Conservation (phyloP, 2,797 vertebrate species). For the Paedocypris micromegethes region DNA sequence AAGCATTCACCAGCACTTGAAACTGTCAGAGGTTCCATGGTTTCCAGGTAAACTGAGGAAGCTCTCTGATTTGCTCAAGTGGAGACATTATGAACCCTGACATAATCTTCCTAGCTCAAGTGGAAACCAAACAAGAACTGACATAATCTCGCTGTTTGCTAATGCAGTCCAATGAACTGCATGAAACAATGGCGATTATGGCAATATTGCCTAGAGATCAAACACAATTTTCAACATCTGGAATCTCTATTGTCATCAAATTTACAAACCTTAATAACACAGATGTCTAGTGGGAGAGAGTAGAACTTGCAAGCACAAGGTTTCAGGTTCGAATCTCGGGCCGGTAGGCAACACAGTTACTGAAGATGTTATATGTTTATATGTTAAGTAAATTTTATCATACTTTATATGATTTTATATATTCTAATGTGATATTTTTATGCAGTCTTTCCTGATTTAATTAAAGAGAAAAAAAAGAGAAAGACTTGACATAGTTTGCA, state of each 20-base stretch:
- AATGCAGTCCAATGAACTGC: slow-evolving; percentile 8
- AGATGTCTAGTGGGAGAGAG: neutral
- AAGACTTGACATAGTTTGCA: slow-evolving; percentile 5
- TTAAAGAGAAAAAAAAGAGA: too few species aligned
- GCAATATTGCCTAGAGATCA: neutral
- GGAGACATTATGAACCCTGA: slow-evolving; percentile 22
- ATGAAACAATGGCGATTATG: slow-evolving; percentile 1
- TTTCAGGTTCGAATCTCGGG: too few species aligned
- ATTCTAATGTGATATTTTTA: neutral
- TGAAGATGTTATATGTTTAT: too few species aligned
- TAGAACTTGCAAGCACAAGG: too few species aligned
- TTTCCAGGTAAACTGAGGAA: slow-evolving; percentile 15
- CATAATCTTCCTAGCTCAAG: slow-evolving; percentile 29
- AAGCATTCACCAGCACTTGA: slow-evolving; percentile 23
- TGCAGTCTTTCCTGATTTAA: neutral
- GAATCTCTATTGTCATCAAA: slow-evolving; percentile 4
- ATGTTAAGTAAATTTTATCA: too few species aligned
- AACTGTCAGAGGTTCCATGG: slow-evolving; percentile 19
- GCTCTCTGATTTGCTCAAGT: slow-evolving; percentile 29
- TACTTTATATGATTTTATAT: too few species aligned
- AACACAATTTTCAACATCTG: slow-evolving; percentile 2
- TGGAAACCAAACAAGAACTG: slow-evolving; percentile 20
- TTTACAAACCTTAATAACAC: neutral
- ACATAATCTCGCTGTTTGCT: slow-evolving; percentile 27
- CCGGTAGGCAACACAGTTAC: too few species aligned